A percentile compares a stretch with the other conserved stretches of the same genome.
Conservation (phyloP, 2,888 invertebrate genomes). For the Sceliomorpha sp. region DNA sequence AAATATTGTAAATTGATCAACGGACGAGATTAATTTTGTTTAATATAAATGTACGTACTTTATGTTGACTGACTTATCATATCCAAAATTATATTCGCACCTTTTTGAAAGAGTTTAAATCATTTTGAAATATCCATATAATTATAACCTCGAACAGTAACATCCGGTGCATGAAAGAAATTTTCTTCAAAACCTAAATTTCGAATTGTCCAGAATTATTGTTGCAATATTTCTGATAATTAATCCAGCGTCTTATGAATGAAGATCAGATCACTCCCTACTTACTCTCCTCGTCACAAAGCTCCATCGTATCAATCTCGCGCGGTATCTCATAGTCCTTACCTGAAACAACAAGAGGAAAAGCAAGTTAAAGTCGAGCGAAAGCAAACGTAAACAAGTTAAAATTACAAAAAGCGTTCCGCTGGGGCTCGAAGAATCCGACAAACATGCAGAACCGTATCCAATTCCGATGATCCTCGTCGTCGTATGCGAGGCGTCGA, state of each 20-base stretch:
- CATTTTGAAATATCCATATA: too few species aligned
- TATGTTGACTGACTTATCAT: too few species aligned
- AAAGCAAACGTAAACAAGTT: slow-evolving; percentile 34
- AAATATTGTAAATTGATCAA: too few species aligned
- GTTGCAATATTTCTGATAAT: too few species aligned
- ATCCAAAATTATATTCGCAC: too few species aligned
- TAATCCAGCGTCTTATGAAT: slow-evolving; percentile 47
- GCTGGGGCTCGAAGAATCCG: slow-evolving; percentile 28
- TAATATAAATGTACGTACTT: too few species aligned
- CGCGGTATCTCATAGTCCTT: slow-evolving; percentile 59
- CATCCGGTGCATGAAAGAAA: too few species aligned
- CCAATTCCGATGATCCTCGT: slow-evolving; percentile 44
- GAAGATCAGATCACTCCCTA: slow-evolving; percentile 53
- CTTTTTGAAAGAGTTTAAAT: too few species aligned
- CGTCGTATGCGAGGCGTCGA: slow-evolving; percentile 41
- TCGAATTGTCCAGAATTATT: too few species aligned
- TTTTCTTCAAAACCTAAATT: too few species aligned
- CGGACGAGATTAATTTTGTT: too few species aligned
- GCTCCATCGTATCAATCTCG: slow-evolving; percentile 34
- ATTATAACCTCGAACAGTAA: too few species aligned
- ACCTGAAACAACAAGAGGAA: slow-evolving; percentile 74
- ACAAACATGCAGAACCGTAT: slow-evolving; percentile 32
- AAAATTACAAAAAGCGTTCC: slow-evolving; percentile 46
- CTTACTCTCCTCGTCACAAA: slow-evolving; percentile 59
- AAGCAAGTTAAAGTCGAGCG: slow-evolving; percentile 42